phyloP scores from a whole-genome alignment of 2,797 vertebrate species.

The Picus viridis region DNA sequence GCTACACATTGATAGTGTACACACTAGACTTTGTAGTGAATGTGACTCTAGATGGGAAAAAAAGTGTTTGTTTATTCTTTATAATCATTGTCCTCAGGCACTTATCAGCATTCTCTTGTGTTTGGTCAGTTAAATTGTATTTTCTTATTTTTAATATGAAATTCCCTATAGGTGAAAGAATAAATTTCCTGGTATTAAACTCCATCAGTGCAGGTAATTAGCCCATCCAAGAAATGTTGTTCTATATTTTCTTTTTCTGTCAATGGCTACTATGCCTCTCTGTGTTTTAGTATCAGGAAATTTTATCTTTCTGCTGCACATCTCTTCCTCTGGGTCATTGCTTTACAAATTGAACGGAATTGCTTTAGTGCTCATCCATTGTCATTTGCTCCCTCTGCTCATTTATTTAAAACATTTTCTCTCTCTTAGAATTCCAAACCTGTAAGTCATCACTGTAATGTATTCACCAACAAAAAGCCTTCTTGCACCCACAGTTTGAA shows the following conservation, averaged over 20 bases:
- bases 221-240: background rate
- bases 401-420: conserved; percentile 43
- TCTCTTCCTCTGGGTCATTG: background rate
- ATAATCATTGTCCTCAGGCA: background rate
- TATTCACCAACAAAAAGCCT: background rate
- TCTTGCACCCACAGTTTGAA: conserved; percentile 37
- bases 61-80: background rate
- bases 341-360: conserved; percentile 11
- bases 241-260: background rate
- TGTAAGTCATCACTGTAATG: background rate
- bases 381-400: background rate
- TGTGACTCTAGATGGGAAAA: background rate
- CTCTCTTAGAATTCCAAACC: background rate
- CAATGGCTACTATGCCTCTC: background rate
- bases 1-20: background rate
- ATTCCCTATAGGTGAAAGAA: background rate
- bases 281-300: background rate
- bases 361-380: background rate
- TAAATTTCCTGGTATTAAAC: background rate
- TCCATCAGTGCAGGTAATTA: background rate
- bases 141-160: background rate
- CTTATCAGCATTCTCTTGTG: background rate
- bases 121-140: background rate
- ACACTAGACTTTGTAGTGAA: background rate
- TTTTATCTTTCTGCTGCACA: background rate